These are phyloP conservation scores for Drosophila ustulata DNA, from an alignment of 2,888 invertebrate species.

Conservation along the genomic window DNA sequence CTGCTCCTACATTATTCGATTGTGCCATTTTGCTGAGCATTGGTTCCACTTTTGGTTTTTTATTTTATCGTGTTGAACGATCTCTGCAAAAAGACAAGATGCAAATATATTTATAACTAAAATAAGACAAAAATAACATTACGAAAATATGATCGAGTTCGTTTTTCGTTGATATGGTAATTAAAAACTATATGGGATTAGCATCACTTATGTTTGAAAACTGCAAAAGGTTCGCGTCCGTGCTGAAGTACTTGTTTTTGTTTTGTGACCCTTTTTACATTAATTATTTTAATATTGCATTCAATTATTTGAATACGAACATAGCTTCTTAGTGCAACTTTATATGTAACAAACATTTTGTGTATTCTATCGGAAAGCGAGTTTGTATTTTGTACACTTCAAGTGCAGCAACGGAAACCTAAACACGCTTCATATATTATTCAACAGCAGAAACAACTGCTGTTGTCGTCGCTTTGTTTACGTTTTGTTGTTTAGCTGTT, in stretches of 20 bases:
- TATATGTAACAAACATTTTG: not conserved
- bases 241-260: too few relatives aligned
- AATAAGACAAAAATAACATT: too few relatives aligned
- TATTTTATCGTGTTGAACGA: conserved; percentile 39
- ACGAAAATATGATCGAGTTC: too few relatives aligned
- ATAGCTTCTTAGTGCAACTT: too few relatives aligned
- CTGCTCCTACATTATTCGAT: conserved; percentile 58
- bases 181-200: too few relatives aligned
- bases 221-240: too few relatives aligned
- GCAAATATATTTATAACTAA: not conserved
- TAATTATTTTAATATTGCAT: too few relatives aligned
- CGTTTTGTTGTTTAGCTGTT: conserved; percentile 4
- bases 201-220: too few relatives aligned
- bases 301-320: too few relatives aligned
- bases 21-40: conserved; percentile 82
- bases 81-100: conserved; percentile 43
- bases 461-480: conserved; percentile 51
- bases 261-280: too few relatives aligned
- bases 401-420: conserved; percentile 42
- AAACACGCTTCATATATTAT: conserved; percentile 39
- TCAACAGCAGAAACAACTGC: conserved; percentile 21
- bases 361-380: not conserved
- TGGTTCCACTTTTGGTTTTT: conserved; percentile 12
- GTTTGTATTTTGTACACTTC: conserved; percentile 14
- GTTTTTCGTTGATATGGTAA: too few relatives aligned